phyloP scores from a whole-genome alignment of 2,797 vertebrate genomes.

The Sebastes minor region DNA sequence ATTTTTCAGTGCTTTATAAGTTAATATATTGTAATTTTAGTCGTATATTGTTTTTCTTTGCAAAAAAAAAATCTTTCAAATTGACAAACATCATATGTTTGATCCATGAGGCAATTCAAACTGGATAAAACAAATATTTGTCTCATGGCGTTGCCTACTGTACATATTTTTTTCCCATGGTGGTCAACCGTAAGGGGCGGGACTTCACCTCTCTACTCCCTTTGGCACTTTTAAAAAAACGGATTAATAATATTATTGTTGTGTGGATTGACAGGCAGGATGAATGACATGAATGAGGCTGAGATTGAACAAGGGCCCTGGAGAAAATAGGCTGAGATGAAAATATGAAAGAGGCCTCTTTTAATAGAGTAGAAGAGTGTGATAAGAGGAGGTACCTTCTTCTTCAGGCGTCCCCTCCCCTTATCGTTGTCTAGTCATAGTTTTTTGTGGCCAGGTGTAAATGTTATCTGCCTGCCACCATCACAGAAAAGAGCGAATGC shows the following conservation, averaged over 20 bases:
- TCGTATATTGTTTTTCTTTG: no score
- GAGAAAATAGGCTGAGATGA: neutral
- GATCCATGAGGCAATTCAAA: accelerated
- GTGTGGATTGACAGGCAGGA: neutral
- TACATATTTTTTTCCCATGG: no score
- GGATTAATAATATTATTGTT: neutral
- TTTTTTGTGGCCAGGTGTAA: slow-evolving; percentile 57
- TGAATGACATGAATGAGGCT: neutral
- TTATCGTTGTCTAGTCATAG: slow-evolving; percentile 14
- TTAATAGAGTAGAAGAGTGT: neutral
- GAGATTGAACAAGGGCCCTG: neutral
- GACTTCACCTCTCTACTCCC: no score
- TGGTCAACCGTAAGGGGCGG: accelerated
- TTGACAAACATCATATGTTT: no score
- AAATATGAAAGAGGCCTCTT: neutral
- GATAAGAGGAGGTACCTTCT: slow-evolving; percentile 8
- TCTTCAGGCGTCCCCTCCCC: slow-evolving; percentile 3
- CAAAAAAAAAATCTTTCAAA: no score
- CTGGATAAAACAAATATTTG: no score
- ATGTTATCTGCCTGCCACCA: slow-evolving; percentile 74
- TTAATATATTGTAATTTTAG: no score
- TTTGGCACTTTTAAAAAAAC: neutral
- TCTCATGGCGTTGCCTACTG: no score
- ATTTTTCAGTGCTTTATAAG: no score
- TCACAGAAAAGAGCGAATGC: slow-evolving; percentile 75